phyloP scores from a whole-genome alignment of 2,888 invertebrate genomes.

The Leptogaster cylindrica region DNA sequence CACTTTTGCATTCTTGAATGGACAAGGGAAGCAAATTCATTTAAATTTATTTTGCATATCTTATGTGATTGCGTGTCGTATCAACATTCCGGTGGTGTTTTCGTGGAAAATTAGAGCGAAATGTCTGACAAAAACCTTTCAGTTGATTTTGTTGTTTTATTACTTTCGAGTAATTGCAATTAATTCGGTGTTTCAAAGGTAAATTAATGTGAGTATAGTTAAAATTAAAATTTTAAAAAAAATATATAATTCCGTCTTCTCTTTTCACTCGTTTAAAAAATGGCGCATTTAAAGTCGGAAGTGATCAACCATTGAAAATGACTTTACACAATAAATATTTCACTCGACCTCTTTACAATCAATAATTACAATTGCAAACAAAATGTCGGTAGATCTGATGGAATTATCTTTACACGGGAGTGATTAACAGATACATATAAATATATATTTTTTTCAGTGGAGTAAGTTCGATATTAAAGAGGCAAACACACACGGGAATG shows the following conservation, averaged over 20 bases:
- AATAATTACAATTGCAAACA: conserved; percentile 16
- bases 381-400: conserved; percentile 18
- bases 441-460: not conserved
- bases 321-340: not conserved
- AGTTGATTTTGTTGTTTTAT: too few species aligned
- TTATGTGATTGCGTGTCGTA: too few species aligned
- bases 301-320: not conserved
- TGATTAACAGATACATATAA: not conserved
- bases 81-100: too few species aligned
- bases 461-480: conserved; percentile 23
- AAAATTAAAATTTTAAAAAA: too few species aligned
- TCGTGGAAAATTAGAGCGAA: too few species aligned
- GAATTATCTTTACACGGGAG: not conserved
- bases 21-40: conserved; percentile 24
- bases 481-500: conserved; percentile 33
- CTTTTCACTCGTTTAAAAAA: too few species aligned
- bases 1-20: not conserved
- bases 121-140: too few species aligned
- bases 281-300: too few species aligned
- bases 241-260: too few species aligned
- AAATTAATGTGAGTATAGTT: too few species aligned
- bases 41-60: conserved; percentile 29
- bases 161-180: too few species aligned
- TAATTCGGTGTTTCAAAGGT: too few species aligned
- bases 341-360: conserved; percentile 13